A percentile compares a stretch with the other conserved stretches of the same genome.
Evolutionary conservation across 2,888 invertebrate species (phyloP).

Genomic region (Phalera bucephala): DNA sequence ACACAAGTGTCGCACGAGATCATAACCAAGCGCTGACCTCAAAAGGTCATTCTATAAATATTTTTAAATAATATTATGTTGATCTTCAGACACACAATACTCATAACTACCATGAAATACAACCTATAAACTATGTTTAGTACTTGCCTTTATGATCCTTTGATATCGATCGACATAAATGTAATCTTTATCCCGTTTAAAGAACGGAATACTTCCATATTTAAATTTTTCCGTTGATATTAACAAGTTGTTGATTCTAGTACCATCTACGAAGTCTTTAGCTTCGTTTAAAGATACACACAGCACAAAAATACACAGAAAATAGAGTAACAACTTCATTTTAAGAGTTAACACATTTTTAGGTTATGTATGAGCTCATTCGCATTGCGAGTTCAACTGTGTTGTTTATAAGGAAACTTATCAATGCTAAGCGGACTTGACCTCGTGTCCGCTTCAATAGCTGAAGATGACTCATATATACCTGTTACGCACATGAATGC

Average conservation of each 20-base stretch:
- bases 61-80: not conserved
- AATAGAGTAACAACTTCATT: conserved; percentile 52
- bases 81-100: not conserved
- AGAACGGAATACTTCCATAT: conserved; percentile 48
- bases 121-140: no score
- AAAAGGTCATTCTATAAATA: conserved; percentile 1
- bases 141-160: conserved; percentile 67
- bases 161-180: conserved; percentile 59
- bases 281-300: conserved; percentile 48
- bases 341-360: conserved; percentile 32
- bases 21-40: conserved; percentile 1
- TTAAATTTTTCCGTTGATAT: conserved; percentile 66
- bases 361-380: conserved; percentile 41
- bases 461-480: conserved; percentile 33
- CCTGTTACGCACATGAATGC: no score
- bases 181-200: conserved; percentile 67
- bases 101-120: no score
- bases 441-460: conserved; percentile 41
- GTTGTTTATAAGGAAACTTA: conserved; percentile 47
- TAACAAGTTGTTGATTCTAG: conserved; percentile 63
- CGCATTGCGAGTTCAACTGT: conserved; percentile 29
- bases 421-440: conserved; percentile 44
- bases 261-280: conserved; percentile 63
- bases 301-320: conserved; percentile 46
- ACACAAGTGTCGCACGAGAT: conserved; percentile 1